Conservation (phyloP, 2,888 invertebrate genomes). For the Druceiella hillmani region DNA sequence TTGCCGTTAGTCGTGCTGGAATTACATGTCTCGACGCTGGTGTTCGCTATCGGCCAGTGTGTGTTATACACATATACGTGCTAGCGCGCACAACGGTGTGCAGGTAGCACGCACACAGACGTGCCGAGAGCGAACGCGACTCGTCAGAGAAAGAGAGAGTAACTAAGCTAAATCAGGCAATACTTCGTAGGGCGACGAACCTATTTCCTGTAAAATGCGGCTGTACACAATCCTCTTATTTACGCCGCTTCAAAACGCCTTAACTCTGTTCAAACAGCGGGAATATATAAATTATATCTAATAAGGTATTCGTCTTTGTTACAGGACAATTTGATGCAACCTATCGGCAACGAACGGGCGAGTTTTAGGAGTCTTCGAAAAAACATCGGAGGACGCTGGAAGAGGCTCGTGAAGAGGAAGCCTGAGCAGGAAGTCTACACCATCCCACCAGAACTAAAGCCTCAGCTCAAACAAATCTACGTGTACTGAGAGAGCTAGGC, state of each 20-base stretch:
- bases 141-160: not conserved
- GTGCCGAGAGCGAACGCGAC: not conserved
- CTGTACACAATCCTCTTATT: not conserved
- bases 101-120: not conserved
- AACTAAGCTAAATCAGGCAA: not conserved
- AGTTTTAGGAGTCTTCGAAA: slow-evolving; percentile 81
- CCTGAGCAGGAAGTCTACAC: slow-evolving; percentile 74
- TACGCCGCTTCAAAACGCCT: not conserved
- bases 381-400: slow-evolving; percentile 81
- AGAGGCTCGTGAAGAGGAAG: slow-evolving; percentile 79
- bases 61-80: too few species aligned
- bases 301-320: slow-evolving; percentile 41
- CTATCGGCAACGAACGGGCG: slow-evolving; percentile 62
- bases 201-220: too few species aligned
- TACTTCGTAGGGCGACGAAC: not conserved
- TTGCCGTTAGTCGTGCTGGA: too few species aligned
- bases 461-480: slow-evolving; percentile 84
- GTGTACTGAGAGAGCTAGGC: too few species aligned
- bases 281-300: not conserved
- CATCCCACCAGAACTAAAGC: slow-evolving; percentile 82
- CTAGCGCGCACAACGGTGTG: too few species aligned
- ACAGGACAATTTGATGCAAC: slow-evolving; percentile 75
- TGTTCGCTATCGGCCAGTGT: too few species aligned
- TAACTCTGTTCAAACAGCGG: not conserved
- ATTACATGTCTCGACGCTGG: too few species aligned